Percentiles rank a stretch among this genome's conserved stretches.
Evolutionary conservation across 2,888 invertebrate species (phyloP).

Genomic region (Acanthosepion esculentum): DNA sequence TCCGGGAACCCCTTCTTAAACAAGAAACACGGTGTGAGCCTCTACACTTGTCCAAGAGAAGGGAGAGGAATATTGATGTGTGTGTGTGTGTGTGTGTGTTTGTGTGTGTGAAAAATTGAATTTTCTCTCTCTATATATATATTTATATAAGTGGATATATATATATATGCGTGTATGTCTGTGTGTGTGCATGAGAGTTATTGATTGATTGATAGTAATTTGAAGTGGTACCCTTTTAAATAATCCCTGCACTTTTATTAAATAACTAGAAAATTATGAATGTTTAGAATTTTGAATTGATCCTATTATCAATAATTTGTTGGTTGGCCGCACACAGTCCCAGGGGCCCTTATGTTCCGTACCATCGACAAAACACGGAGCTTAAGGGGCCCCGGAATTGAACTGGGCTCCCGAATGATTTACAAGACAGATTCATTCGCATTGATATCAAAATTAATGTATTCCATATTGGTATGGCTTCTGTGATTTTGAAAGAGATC

Average conservation of each 20-base stretch:
- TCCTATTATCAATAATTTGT: not conserved
- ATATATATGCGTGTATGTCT: not conserved
- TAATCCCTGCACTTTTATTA: no score
- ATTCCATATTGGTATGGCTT: no score
- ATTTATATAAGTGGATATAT: not conserved
- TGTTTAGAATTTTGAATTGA: not conserved
- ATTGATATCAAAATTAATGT: no score
- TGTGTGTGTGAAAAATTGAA: not conserved
- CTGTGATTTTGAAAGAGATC: no score
- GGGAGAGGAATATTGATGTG: not conserved
- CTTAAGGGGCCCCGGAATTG: conserved; percentile 45
- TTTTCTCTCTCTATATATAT: not conserved
- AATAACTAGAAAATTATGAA: not conserved
- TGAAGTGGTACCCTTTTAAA: no score
- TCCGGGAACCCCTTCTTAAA: no score
- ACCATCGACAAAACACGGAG: conserved; percentile 39
- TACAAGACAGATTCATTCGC: not conserved
- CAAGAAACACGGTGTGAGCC: no score
- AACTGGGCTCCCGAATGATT: conserved; percentile 3
- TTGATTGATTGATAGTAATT: no score
- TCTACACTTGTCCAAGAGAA: no score
- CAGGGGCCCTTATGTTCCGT: conserved; percentile 47
- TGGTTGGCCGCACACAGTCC: conserved; percentile 41
- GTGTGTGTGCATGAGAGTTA: not conserved
- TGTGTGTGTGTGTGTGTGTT: not conserved